Conservation (phyloP, 2,113 vertebrate genomes). For the Takifugu flavidus region DNA sequence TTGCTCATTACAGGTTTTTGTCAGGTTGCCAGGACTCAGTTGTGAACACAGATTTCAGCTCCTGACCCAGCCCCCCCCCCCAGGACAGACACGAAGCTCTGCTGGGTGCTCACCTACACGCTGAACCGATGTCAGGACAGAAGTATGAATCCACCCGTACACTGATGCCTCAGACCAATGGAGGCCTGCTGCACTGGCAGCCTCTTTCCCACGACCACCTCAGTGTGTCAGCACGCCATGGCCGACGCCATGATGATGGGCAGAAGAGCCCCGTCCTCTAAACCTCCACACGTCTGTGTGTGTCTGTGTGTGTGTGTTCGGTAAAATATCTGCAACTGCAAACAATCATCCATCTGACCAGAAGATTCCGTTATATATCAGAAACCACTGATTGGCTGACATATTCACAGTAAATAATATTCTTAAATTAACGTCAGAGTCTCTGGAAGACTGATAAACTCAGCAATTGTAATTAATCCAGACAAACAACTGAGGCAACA, state of each 20-base stretch:
- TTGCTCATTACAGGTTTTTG: slow-evolving; percentile 70
- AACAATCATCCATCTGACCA: too few relatives aligned
- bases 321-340: background rate
- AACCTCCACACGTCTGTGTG: background rate
- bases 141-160: slow-evolving; percentile 21
- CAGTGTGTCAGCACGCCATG: too few relatives aligned
- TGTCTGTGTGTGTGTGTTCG: background rate
- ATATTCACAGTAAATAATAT: too few relatives aligned
- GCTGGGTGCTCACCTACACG: slow-evolving; percentile 15
- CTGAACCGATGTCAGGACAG: slow-evolving; percentile 47
- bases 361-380: too few relatives aligned
- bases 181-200: background rate
- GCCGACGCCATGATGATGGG: background rate
- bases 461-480: too few relatives aligned
- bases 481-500: too few relatives aligned
- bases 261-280: too few relatives aligned
- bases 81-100: slow-evolving; percentile 36
- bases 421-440: too few relatives aligned
- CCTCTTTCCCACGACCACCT: too few relatives aligned
- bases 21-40: slow-evolving; percentile 54
- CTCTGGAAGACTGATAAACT: too few relatives aligned
- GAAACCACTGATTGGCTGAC: too few relatives aligned
- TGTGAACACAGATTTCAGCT: slow-evolving; percentile 55
- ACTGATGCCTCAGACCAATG: slow-evolving; percentile 11
- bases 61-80: slow-evolving; percentile 14